Evolutionary conservation across 2,888 invertebrate species (phyloP), one percentile per base, ranked within the genome.

Genomic region (Lepas anatifera): DNA sequence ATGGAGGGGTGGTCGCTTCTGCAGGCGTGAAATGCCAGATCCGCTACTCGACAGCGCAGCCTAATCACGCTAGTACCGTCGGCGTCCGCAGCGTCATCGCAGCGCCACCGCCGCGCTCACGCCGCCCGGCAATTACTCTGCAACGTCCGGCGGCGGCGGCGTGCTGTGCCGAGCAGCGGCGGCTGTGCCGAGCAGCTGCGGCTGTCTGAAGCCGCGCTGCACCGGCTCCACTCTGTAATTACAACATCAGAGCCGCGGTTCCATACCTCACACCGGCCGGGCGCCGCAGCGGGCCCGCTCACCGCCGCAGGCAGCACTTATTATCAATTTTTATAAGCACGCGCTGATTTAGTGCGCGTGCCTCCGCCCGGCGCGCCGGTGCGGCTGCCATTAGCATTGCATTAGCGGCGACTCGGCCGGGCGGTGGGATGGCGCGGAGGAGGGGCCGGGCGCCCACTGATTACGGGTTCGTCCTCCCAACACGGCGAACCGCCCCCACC

Each of bases 251-350:
- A n/a, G 50, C 18, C 32, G 32, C 10, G 32, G 58, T 32, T 58
- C 58, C 58, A 58, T 58, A 58, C 58, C 58, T 58, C 58, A 58
- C 58, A n/a, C n/a, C n/a, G n/a, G n/a, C n/a, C n/a, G n/a, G n/a
- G 58, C 58, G 32, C 22, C 48, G 25, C 58, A 7, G 32, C 32
- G 1, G 27, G 58, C 29, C 7, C n/a, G n/a, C n/a, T n/a, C 16
- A 46, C 25, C 7, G 58, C 58, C 32, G 58, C 32, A 16, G 58
- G 58, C 58, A 1, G 58, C 32, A 32, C 25, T 27, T 32, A 58
- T 58, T 58, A 58, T 58, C 58, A 58, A 58, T 58, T 58, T 58
- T 58, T 58, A 58, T 58, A 58, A 58, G 58, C 32, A 58, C 58
- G 27, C 32, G 3, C 58, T 58, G 58, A 58, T 58, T 58, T 58